Base-by-base conservation (phyloP, 2,113 vertebrate genomes). In the Callocephalon fimbriatum region DNA sequence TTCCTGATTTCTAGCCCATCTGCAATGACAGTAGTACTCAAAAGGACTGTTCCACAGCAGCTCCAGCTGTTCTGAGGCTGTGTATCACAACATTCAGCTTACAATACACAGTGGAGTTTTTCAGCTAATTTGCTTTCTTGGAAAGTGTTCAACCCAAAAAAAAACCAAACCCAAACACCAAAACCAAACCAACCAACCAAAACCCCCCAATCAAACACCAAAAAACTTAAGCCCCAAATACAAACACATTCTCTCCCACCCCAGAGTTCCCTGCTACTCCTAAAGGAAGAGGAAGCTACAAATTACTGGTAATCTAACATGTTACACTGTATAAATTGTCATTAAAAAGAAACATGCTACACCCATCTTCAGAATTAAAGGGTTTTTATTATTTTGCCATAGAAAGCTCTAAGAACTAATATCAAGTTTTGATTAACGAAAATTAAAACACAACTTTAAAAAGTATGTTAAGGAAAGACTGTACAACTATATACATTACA, bases 341-440 rank as follows among this genome's bases (percentile, higher is more conserved):
- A 79, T 87, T 45, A 66, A 93, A 96, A 94, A 95, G 37, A 97
- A 96, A 86, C 75, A 82, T 59, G 72, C 47, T 71, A 76, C 86
- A 58, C 12, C 5, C 75, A 54, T 79, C 59, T 63, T 82, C 63
- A 97, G 97, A 98, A 98, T 98, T 97, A 98, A 97, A 97, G 56
- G 32, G 56, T 47, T 51, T 97, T 98, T 98, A 90, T 93, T 74
- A 90, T 98, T 99, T 97, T 97, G 97, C 97, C 97, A 97, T 98
- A 98, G 97, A 98, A 98, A 98, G 97, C 98, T 98, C 98, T 98
- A 99, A 96, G 97, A 98, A 98, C 98, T 98, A 98, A 92, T 97
- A 97, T 92, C 96, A 98, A 91, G 67, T 97, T 95, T 93, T 65
- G 84, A 96, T 96, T 98, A 98, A 97, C 97, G 95, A 96, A 95